Evolutionary conservation across 2,888 invertebrate species (phyloP), one percentile per base, ranked within the genome.

Genomic region (Dinocampus coccinellae): DNA sequence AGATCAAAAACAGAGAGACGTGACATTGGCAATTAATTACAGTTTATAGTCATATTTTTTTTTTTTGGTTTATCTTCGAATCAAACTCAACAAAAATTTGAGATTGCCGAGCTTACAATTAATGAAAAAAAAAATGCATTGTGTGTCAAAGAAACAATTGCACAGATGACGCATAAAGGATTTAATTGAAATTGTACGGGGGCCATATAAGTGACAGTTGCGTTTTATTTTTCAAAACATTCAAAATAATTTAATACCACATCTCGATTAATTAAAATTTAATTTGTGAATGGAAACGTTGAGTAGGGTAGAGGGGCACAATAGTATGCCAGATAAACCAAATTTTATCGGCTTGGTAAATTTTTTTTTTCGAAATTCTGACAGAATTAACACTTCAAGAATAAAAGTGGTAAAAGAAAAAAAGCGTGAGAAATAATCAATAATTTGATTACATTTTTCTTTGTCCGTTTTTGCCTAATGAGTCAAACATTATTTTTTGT

Each of bases 31-130:
- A 62, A 42, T 62, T 62, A 42, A 24, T 60, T 57, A 34, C 16
- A 60, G 16, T 60, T 22, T 42, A 62, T 62, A 42, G 13, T 61
- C 20, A 20, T 13, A 13, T 39, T 47, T 22, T 24, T 62, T 36
- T 34, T 20, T 34, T 62, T 42, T 24, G n/a, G 62, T 26, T 42
- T 22, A 62, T 26, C 22, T 42, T 42, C 24, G 13, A 24, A 26
- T 34, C 42, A 62, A 62, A 42, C 34, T 58, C 58, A 62, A 62
- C 16, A 29, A 36, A 62, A 34, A 42, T 16, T 39, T 36, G 39
- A 62, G 42, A 62, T 62, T 24, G 42, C 42, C 22, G 39, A 62
- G 39, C 42, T 42, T 64, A 47, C 29, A n/a, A 9, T 64, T 16
- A n/a, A 16, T 64, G 26, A 64, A 52, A 42, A 33, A 16, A n/a